These are phyloP conservation scores for Osmerus mordax DNA, from an alignment of 2,113 vertebrate species.

Conservation along the genomic window DNA sequence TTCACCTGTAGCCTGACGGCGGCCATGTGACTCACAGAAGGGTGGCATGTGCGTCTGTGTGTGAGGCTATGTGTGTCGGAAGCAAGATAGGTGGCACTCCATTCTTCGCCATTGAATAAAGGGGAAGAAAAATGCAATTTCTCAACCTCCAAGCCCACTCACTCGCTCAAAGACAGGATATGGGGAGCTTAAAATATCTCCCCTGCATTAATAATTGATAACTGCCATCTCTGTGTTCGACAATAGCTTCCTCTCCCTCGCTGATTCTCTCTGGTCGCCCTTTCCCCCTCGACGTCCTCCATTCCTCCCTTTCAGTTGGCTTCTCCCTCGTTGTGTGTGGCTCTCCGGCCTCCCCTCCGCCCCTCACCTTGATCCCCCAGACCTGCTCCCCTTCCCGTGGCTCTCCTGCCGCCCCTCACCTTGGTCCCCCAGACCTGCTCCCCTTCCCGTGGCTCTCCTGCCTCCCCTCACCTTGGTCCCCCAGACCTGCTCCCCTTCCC, in stretches of 20 bases:
- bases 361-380: neutral
- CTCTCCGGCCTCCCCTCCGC: neutral
- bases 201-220: constrained; percentile 24
- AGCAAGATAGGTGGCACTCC: no score
- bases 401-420: neutral
- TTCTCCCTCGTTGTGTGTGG: neutral
- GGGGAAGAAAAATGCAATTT: no score
- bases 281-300: neutral
- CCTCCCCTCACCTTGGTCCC: neutral
- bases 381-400: neutral
- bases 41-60: no score
- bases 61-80: no score
- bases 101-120: no score
- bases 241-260: neutral
- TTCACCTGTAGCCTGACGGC: no score
- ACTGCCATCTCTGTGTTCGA: neutral
- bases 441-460: neutral
- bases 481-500: neutral
- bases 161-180: constrained; percentile 7
- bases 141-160: neutral
- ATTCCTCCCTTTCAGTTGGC: neutral
- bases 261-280: neutral
- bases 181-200: constrained; percentile 23
- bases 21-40: no score
- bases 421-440: no score